Conservation (phyloP, 1,140 invertebrate genomes). For the Arctopsyche grandis region DNA sequence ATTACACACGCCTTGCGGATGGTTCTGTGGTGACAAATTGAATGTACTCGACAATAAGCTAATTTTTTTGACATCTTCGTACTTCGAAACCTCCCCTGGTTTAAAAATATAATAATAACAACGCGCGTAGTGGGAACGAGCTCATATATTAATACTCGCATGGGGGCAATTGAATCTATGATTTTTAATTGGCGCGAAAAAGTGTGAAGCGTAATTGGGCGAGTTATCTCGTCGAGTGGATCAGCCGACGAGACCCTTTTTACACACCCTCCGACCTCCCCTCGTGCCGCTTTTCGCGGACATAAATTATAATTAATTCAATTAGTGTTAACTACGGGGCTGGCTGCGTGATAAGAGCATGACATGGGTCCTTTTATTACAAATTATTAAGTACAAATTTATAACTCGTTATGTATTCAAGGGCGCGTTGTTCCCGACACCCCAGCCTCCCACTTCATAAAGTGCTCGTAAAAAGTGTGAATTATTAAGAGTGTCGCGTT, state of each 20-base stretch:
- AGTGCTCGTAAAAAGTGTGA: slow-evolving; percentile 38
- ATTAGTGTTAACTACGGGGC: slow-evolving; percentile 43
- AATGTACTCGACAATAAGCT: slow-evolving; percentile 24
- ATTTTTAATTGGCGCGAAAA: slow-evolving; percentile 19
- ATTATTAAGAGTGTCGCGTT: slow-evolving; percentile 22
- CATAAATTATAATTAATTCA: slow-evolving; percentile 46
- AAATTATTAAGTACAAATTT: slow-evolving; percentile 40
- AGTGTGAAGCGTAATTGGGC: slow-evolving; percentile 31
- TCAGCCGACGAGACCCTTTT: slow-evolving; percentile 23
- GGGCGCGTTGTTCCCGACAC: background rate
- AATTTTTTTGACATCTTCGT: slow-evolving; percentile 29
- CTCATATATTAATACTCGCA: too few relatives aligned
- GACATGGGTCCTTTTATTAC: slow-evolving; percentile 39
- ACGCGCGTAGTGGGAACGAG: too few relatives aligned
- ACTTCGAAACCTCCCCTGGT: too few relatives aligned
- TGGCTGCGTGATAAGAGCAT: slow-evolving; percentile 35
- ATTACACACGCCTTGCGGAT: background rate
- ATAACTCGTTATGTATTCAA: slow-evolving; percentile 38
- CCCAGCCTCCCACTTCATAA: background rate
- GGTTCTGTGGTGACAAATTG: slow-evolving; percentile 31
- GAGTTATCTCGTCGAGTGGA: slow-evolving; percentile 31
- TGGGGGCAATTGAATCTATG: background rate
- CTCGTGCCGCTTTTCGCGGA: slow-evolving; percentile 14
- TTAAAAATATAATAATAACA: too few relatives aligned
- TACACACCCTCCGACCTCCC: background rate